Percentiles rank a stretch among this genome's conserved stretches.
Evolutionary conservation across 2,797 vertebrate species (phyloP).

Genomic region (Sebastolobus altivelis): DNA sequence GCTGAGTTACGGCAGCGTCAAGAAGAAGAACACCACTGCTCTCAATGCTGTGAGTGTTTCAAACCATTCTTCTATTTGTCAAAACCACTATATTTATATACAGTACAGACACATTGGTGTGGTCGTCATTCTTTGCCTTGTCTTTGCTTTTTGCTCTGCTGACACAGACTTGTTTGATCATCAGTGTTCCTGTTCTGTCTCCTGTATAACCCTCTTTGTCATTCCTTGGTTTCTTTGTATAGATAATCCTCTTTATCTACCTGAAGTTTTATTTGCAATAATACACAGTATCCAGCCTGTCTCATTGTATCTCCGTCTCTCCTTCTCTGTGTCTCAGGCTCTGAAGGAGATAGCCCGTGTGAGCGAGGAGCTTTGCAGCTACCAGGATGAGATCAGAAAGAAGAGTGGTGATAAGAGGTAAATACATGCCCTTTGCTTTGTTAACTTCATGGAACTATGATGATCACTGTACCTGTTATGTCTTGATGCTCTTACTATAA

Average conservation of each 20-base stretch:
- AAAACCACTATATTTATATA: background rate
- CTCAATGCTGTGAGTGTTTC: slow-evolving; percentile 92
- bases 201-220: background rate
- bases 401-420: slow-evolving; percentile 91
- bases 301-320: slow-evolving; percentile 30
- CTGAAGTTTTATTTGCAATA: background rate
- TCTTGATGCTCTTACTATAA: background rate
- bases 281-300: slow-evolving; percentile 14
- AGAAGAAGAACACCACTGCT: slow-evolving; percentile 87
- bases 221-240: slow-evolving; percentile 7
- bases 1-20: slow-evolving; percentile 78
- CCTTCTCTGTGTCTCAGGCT: slow-evolving; percentile 85
- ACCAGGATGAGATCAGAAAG: slow-evolving; percentile 94
- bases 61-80: background rate
- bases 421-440: slow-evolving; percentile 28
- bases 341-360: slow-evolving; percentile 96
- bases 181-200: background rate
- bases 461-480: slow-evolving; percentile 3
- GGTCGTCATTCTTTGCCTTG: background rate
- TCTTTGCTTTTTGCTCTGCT: background rate
- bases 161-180: slow-evolving; percentile 14
- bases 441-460: slow-evolving; percentile 4
- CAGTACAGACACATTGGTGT: background rate
- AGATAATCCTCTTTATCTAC: slow-evolving; percentile 28
- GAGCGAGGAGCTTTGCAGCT: slow-evolving; percentile 97